Evolutionary conservation across 2,113 vertebrate species (phyloP), one percentile per base, ranked within the genome.

Genomic region (Burhinus oedicnemus): DNA sequence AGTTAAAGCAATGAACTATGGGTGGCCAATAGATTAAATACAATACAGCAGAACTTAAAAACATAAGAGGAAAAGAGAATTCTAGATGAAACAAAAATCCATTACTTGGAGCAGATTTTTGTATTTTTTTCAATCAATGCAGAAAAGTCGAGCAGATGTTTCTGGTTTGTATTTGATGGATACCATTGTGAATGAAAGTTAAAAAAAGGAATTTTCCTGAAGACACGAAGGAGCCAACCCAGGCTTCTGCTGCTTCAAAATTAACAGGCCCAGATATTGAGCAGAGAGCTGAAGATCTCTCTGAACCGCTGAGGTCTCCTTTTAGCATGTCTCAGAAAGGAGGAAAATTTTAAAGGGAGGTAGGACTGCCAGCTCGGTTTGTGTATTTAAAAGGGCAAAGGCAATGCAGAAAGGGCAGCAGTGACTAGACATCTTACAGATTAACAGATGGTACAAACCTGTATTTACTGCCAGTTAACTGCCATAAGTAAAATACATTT

Each of bases 331-430:
- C 58, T 83, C 77, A 90, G 44, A 91, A 79, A 71, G 34, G 5
- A 82, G n/a, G 22, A 87, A 30, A n/a, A n/a, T 25, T 90, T 83
- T 64, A 25, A 95, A 83, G 70, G 44, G 17, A 58, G 7, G 36
- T 55, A 42, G 57, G 26, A 52, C 61, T 69, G 36, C 40, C 82
- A 92, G 38, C 23, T 79, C 58, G 34, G n/a, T 70, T 90, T 66
- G 42, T 94, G n/a, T 51, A 45, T 72, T 87, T 70, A 36, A 83
- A 93, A 96, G 71, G 58, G 38, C 85, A 96, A 93, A 94, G 82
- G 78, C 78, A 86, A 51, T 18, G 34, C 58, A 85, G 74, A 74
- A 90, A 88, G 54, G 70, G 58, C 70, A 94, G 66, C 70, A 76
- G 19, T 83, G 89, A 80, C 36, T 15, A 79, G 19, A 27, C 49